These are phyloP conservation scores for Chlorops oryzae DNA, from an alignment of 1,140 invertebrate species.

Conservation along the genomic window DNA sequence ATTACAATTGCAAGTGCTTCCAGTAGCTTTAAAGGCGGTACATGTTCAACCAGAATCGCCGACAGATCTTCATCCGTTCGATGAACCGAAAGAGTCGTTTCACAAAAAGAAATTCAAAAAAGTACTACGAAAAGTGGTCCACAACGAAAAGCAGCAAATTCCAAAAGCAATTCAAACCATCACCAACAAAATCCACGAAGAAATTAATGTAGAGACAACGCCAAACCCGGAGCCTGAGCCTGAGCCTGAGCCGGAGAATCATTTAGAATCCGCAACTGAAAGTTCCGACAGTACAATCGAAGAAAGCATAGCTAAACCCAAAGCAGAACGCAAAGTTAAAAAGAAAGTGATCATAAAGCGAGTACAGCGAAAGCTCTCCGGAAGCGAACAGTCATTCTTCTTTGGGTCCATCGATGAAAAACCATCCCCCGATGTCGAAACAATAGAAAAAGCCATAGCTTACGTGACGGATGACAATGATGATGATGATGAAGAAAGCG, in stretches of 20 bases:
- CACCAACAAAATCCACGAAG: constrained; percentile 1
- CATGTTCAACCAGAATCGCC: too few relatives aligned
- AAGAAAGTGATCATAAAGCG: constrained; percentile 44
- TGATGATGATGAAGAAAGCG: constrained; percentile 10
- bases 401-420: constrained; percentile 34
- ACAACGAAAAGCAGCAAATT: not conserved
- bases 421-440: constrained; percentile 30
- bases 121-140: not conserved
- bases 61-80: too few relatives aligned
- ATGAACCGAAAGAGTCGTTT: not conserved
- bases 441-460: constrained; percentile 37
- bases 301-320: constrained; percentile 11
- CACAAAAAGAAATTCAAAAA: not conserved
- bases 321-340: constrained; percentile 37
- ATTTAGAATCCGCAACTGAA: not conserved
- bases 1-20: too few relatives aligned
- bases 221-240: constrained; percentile 11
- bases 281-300: too few relatives aligned
- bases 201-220: not conserved
- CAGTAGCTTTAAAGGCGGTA: too few relatives aligned
- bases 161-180: not conserved
- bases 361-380: constrained; percentile 35
- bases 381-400: constrained; percentile 31
- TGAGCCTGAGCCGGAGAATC: constrained; percentile 12
- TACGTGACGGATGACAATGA: constrained; percentile 36